A percentile compares a stretch with the other conserved stretches of the same genome.
Conservation (phyloP, 1,140 invertebrate genomes). For the Philotrypesis tridentata region DNA sequence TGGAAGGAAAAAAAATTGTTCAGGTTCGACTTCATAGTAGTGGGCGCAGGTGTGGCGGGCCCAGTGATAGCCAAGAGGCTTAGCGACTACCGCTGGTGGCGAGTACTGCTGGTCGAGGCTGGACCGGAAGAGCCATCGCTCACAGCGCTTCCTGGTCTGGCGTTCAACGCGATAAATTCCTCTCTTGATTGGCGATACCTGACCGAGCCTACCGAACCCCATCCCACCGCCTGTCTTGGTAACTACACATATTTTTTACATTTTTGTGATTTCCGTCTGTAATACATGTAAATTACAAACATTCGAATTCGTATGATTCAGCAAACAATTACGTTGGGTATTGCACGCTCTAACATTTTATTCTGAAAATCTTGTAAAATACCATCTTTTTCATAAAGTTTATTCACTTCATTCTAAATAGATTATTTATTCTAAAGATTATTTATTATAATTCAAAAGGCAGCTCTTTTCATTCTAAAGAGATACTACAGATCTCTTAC, state of each 20-base stretch:
- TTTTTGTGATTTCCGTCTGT: not conserved
- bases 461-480: too few species aligned
- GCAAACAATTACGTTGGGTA: too few species aligned
- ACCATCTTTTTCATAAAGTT: too few species aligned
- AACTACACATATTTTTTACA: constrained; percentile 23
- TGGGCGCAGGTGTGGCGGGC: constrained; percentile 79
- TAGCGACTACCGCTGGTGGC: constrained; percentile 67
- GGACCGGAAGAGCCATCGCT: constrained; percentile 83
- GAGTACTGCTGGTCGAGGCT: constrained; percentile 79
- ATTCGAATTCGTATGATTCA: too few species aligned
- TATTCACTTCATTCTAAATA: too few species aligned
- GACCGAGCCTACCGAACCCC: constrained; percentile 76
- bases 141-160: constrained; percentile 79
- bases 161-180: constrained; percentile 76
- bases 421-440: too few species aligned
- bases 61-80: constrained; percentile 78
- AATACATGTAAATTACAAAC: not conserved
- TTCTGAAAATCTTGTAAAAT: too few species aligned
- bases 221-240: constrained; percentile 70
- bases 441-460: too few species aligned
- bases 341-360: too few species aligned
- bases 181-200: constrained; percentile 77
- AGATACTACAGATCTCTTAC: too few species aligned
- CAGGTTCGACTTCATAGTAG: constrained; percentile 76
- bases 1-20: not conserved